Percentiles rank a stretch among this genome's conserved stretches.
phyloP scores from a whole-genome alignment of 2,888 invertebrate species.

The Synanthedon vespiformis region DNA sequence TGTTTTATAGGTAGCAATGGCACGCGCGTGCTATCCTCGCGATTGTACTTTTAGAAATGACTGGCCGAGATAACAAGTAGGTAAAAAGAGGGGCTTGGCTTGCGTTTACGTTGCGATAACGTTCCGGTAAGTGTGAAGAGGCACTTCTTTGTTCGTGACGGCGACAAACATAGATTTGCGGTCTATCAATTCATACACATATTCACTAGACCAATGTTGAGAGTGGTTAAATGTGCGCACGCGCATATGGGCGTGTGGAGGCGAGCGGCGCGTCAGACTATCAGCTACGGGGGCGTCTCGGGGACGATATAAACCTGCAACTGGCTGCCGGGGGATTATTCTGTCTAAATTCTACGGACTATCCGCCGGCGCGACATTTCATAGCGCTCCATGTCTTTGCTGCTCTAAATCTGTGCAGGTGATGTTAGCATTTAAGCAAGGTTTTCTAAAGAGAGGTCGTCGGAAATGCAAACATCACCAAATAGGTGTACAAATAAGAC shows the following conservation, averaged over 20 bases:
- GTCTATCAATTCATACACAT: neutral
- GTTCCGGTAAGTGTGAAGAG: neutral
- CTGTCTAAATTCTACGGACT: conserved; percentile 43
- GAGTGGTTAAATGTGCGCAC: conserved; percentile 9
- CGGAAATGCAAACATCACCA: conserved; percentile 16
- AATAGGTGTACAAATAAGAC: conserved; percentile 16
- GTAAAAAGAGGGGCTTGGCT: neutral
- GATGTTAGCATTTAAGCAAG: conserved; percentile 9
- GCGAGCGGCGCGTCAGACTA: conserved; percentile 40
- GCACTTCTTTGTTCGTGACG: too few species aligned
- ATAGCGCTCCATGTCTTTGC: neutral
- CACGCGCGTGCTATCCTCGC: too few species aligned
- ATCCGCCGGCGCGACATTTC: conserved; percentile 39
- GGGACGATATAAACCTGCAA: conserved; percentile 63
- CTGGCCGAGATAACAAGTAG: too few species aligned
- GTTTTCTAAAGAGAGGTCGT: conserved; percentile 1
- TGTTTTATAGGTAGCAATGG: too few species aligned
- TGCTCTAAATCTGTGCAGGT: conserved; percentile 2
- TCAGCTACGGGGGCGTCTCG: conserved; percentile 49
- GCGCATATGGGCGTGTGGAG: conserved; percentile 21
- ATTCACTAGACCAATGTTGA: conserved; percentile 12
- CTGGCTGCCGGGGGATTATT: conserved; percentile 68
- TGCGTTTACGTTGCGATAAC: neutral
- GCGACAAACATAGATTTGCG: neutral
- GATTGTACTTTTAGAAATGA: too few species aligned